phyloP scores from a whole-genome alignment of 2,888 invertebrate species.

The Dicyrtomina minuta region DNA sequence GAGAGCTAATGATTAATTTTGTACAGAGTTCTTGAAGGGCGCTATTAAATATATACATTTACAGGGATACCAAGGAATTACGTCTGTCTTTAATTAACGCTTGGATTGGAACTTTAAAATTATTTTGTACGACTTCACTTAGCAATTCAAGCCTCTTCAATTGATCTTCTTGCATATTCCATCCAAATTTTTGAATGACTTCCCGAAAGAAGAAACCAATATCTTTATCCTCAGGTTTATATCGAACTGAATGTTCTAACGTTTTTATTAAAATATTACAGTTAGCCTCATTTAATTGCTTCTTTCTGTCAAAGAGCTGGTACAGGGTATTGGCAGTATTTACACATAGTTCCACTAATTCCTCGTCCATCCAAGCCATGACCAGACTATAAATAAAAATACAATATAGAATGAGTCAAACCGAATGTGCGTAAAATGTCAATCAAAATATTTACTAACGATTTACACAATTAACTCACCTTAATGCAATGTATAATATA shows the following conservation, averaged over 20 bases:
- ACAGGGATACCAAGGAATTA: too few species aligned
- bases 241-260: constrained; percentile 2
- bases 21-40: too few species aligned
- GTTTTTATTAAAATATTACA: constrained; percentile 3
- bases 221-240: constrained; percentile 10
- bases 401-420: neutral
- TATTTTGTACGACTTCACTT: too few species aligned
- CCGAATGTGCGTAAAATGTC: neutral
- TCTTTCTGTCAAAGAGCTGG: neutral
- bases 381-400: constrained; percentile 7
- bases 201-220: constrained; percentile 3
- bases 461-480: neutral
- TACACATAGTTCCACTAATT: neutral
- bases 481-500: neutral
- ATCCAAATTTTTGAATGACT: constrained; percentile 6
- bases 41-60: too few species aligned
- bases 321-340: neutral
- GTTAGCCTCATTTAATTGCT: constrained; percentile 5
- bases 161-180: neutral
- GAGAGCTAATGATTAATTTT: too few species aligned
- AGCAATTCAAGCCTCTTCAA: neutral
- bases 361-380: constrained; percentile 15
- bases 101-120: too few species aligned
- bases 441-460: neutral
- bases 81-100: too few species aligned